Evolutionary conservation across 2,888 invertebrate species (phyloP).

Genomic region (Caenorhabditis japonica): DNA sequence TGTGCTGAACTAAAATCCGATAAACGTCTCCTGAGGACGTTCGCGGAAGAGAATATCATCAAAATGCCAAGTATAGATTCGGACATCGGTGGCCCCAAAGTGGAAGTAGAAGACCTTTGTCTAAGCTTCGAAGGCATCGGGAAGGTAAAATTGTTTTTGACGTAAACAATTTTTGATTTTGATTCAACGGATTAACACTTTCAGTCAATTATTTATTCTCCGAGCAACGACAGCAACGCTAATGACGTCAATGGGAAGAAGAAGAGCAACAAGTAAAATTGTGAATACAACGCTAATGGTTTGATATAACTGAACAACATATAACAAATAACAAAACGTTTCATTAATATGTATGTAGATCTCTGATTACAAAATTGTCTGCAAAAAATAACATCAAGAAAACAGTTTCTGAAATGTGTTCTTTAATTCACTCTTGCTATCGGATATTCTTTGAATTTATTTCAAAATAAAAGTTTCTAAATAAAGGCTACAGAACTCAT

Average conservation of each 20-base stretch:
- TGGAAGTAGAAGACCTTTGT: slow-evolving; percentile 41
- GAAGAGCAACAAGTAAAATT: slow-evolving; percentile 27
- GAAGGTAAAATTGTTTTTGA: slow-evolving; percentile 30
- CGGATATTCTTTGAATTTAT: too few relatives aligned
- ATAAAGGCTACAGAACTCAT: too few relatives aligned
- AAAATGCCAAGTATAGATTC: slow-evolving; percentile 66
- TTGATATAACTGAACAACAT: background rate
- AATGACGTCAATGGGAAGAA: slow-evolving; percentile 31
- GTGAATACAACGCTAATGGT: background rate
- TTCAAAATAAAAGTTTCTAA: too few relatives aligned
- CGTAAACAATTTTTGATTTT: slow-evolving; percentile 1
- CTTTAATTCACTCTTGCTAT: too few relatives aligned
- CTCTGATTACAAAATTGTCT: too few relatives aligned
- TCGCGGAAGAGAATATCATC: slow-evolving; percentile 60
- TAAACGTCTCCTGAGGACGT: slow-evolving; percentile 58
- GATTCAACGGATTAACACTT: slow-evolving; percentile 23
- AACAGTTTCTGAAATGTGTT: too few relatives aligned
- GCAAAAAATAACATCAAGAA: too few relatives aligned
- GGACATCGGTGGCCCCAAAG: slow-evolving; percentile 46
- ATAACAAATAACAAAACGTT: too few relatives aligned
- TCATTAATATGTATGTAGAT: too few relatives aligned
- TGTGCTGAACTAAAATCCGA: slow-evolving; percentile 60
- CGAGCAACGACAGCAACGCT: slow-evolving; percentile 15
- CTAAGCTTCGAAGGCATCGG: slow-evolving; percentile 46
- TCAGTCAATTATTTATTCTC: slow-evolving; percentile 45